Evolutionary conservation across 2,797 vertebrate species (phyloP).

Genomic region (Enteromius trimaculatus): DNA sequence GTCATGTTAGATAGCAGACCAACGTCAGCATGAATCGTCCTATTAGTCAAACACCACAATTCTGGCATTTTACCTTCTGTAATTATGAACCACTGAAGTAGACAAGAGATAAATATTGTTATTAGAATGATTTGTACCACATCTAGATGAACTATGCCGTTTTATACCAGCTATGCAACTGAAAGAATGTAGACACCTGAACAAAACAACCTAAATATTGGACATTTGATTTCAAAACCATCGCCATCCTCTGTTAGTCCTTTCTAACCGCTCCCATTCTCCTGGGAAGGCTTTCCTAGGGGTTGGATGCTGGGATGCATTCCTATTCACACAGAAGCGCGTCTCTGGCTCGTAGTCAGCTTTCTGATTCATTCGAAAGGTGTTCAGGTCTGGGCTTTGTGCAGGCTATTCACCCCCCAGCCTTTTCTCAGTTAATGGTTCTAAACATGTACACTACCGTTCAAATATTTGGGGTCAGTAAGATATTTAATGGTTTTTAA

Average conservation of each 20-base stretch:
- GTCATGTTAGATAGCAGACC: constrained; percentile 29
- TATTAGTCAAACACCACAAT: neutral
- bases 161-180: neutral
- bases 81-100: constrained; percentile 5
- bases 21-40: neutral
- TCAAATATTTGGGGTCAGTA: no score
- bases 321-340: neutral
- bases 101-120: neutral
- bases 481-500: no score
- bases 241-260: neutral
- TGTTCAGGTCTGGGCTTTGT: constrained; percentile 7
- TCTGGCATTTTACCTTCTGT: neutral
- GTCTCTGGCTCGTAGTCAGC: neutral
- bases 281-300: neutral
- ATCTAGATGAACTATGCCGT: neutral
- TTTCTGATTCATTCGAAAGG: neutral
- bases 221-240: constrained; percentile 7
- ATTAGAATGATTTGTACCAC: neutral
- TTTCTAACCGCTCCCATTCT: neutral
- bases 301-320: neutral
- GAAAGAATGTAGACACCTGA: neutral
- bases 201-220: neutral
- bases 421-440: no score
- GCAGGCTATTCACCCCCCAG: neutral
- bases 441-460: no score